phyloP scores from a whole-genome alignment of 2,113 vertebrate genomes.

The Melospiza melodia region DNA sequence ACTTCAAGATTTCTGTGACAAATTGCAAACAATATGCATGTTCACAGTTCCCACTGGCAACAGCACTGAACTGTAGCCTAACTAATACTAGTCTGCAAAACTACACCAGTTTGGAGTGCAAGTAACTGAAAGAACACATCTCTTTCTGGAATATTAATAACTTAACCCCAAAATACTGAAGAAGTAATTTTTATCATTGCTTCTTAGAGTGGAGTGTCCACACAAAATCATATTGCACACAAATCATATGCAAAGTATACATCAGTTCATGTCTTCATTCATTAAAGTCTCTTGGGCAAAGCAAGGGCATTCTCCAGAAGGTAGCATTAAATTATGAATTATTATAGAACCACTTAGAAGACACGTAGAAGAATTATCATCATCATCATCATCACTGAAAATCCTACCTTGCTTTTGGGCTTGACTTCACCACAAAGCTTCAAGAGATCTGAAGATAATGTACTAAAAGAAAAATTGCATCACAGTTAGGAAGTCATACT shows the following conservation, averaged over 20 bases:
- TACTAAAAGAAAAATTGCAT: slow-evolving; percentile 75
- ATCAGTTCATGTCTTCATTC: background rate
- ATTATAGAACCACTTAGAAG: background rate
- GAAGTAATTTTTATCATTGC: background rate
- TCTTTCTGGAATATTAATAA: background rate
- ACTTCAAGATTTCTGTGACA: background rate
- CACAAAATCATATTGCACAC: background rate
- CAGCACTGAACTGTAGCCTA: background rate
- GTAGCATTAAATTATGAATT: background rate
- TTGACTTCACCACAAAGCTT: slow-evolving; percentile 93
- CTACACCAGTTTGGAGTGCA: background rate
- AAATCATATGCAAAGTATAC: background rate
- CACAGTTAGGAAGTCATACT: background rate
- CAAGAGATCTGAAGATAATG: slow-evolving; percentile 90
- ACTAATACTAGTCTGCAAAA: background rate
- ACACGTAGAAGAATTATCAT: background rate
- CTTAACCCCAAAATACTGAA: background rate
- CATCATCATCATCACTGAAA: background rate
- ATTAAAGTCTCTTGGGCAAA: background rate
- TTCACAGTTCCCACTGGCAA: background rate
- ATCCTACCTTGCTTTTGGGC: slow-evolving; percentile 89
- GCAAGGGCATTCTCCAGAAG: background rate
- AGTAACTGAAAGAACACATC: background rate
- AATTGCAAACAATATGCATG: background rate
- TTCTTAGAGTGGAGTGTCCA: background rate